phyloP scores from a whole-genome alignment of 1,140 invertebrate genomes.

The Chelonus insularis region DNA sequence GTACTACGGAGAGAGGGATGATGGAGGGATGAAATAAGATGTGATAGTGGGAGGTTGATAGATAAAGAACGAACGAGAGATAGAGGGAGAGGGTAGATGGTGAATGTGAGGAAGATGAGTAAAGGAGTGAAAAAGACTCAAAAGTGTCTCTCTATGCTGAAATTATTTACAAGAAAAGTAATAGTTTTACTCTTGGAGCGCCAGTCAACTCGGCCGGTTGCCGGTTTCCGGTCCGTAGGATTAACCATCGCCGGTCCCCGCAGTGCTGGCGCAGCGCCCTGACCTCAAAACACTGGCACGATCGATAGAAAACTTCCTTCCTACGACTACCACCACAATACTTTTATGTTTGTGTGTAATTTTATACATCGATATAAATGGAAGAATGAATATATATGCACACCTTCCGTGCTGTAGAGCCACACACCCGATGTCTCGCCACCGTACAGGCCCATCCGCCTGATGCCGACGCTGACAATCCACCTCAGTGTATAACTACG shows the following conservation, averaged over 20 bases:
- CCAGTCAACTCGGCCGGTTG: slow-evolving; percentile 23
- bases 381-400: neutral
- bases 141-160: neutral
- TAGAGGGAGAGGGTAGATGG: neutral
- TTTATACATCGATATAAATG: neutral
- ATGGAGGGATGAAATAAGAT: neutral
- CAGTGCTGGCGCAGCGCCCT: slow-evolving; percentile 51
- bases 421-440: slow-evolving; percentile 16
- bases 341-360: neutral
- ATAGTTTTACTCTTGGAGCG: neutral
- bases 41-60: neutral
- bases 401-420: slow-evolving; percentile 5
- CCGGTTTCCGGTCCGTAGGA: slow-evolving; percentile 30
- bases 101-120: too few relatives aligned
- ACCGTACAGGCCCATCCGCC: slow-evolving; percentile 15
- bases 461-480: neutral
- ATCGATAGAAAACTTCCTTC: slow-evolving; percentile 53
- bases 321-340: slow-evolving; percentile 26
- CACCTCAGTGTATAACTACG: neutral
- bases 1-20: neutral
- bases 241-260: slow-evolving; percentile 39
- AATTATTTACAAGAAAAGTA: neutral
- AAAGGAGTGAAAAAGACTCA: too few relatives aligned
- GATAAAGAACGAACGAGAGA: neutral
- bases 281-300: slow-evolving; percentile 46